Base-by-base conservation (phyloP, 92 coral and sea anemone genomes). In the Porites rus region DNA sequence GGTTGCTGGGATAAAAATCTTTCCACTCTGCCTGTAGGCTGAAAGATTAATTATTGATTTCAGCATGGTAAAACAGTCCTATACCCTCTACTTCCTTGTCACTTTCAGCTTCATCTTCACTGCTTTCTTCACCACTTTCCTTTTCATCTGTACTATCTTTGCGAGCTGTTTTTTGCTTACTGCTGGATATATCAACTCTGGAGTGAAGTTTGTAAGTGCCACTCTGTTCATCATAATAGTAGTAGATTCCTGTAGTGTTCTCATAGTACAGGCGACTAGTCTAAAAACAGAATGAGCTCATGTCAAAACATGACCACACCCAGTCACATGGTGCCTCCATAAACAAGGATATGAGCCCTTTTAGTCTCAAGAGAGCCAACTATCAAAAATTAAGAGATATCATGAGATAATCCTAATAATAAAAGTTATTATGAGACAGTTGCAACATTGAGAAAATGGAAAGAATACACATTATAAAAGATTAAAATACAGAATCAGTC, bases 181-280 rank as follows among this genome's bases (percentile, higher is more conserved):
- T 81, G 71, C 25, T 31, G 8, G 91, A 74, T 58, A 92, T 24
- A 20, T 88, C 89, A 12, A 97, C 94, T 87, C 88, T 96, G 58
- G 98, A 97, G 87, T 93, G 96, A 51, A 97, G 95, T 66, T 93
- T 86, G 69, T 95, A 97, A 10, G 89, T 90, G 53, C 82, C 77
- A 53, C 87, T 93, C 69, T 90, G 81, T 68, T 91, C 93, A 66
- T 97, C 91, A 80, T 88, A 97, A 80, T 89, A 92, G 73, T 97
- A 97, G 75, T 97, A 97, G 21, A 84, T 91, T 14, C 99, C 99
- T 51, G 92, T 90, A 11, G 87, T 88, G 77, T 95, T 93, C 86
- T 97, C 95, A 86, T 97, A 97, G 82, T 97, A 95, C 7, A 97
- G 79, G 13, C 93, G 93, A 12, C 91, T 85, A 65, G 89, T 93